phyloP scores from a whole-genome alignment of 37 sponge, comb jelly and placozoan genomes.

The Oopsacas minuta region DNA sequence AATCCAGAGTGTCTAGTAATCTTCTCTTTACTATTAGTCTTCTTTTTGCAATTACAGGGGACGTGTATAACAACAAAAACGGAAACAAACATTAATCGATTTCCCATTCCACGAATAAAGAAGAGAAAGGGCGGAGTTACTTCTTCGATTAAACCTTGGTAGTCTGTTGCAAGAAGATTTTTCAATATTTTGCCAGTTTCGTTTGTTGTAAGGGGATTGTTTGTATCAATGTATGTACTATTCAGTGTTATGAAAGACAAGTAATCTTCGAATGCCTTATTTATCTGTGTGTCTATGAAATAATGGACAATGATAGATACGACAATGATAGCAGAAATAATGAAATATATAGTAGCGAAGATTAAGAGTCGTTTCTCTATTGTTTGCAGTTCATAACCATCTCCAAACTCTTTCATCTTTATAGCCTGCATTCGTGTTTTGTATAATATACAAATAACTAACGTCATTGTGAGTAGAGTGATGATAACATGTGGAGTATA shows the following conservation, averaged over 20 bases:
- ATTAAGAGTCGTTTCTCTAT: neutral
- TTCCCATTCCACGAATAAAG: neutral
- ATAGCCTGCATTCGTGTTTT: neutral
- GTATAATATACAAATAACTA: neutral
- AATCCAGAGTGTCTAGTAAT: too few relatives aligned
- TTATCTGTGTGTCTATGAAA: neutral
- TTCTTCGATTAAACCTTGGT: neutral
- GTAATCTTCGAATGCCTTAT: neutral
- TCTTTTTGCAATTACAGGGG: neutral
- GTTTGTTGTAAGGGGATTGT: neutral
- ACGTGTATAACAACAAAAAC: neutral
- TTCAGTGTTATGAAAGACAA: neutral
- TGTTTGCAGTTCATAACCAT: neutral
- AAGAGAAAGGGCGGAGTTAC: neutral
- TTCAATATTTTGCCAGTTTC: neutral
- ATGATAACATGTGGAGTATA: neutral
- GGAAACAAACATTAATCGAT: neutral
- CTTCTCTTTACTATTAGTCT: neutral
- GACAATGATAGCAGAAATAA: neutral
- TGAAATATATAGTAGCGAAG: neutral
- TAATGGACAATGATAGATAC: neutral
- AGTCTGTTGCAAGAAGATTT: neutral
- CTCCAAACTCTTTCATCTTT: neutral
- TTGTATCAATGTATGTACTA: neutral
- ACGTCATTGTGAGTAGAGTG: neutral